These are phyloP conservation scores for Python bivittatus DNA, from an alignment of 2,113 vertebrate genomes.

Conservation along the genomic window DNA sequence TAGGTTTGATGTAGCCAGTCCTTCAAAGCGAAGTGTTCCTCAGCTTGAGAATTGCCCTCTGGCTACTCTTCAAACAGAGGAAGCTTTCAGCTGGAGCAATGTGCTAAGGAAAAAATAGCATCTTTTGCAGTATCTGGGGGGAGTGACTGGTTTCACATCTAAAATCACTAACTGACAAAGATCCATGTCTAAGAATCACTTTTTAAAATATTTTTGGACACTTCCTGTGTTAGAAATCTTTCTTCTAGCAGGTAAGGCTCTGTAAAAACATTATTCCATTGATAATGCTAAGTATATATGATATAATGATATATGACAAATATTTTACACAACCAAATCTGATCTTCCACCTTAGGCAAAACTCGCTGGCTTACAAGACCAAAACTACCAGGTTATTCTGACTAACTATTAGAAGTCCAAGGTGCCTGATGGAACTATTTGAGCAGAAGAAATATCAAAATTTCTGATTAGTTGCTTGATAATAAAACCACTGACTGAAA, in stretches of 20 bases:
- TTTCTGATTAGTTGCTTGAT: slow-evolving; percentile 51
- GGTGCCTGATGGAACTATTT: neutral
- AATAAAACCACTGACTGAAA: slow-evolving; percentile 44
- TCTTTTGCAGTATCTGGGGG: neutral
- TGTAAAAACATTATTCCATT: neutral
- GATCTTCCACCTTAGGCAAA: neutral
- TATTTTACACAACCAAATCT: neutral
- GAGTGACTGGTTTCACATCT: neutral
- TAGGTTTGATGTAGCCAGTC: neutral
- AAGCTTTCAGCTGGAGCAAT: neutral
- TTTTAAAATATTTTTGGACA: neutral
- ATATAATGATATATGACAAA: neutral
- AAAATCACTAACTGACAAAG: neutral
- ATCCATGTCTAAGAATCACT: neutral
- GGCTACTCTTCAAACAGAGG: neutral
- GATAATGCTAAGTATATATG: neutral
- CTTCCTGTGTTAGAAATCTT: neutral
- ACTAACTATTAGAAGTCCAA: slow-evolving; percentile 10
- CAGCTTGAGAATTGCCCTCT: neutral
- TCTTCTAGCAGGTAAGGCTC: neutral
- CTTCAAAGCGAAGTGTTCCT: neutral
- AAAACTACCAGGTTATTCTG: accelerated
- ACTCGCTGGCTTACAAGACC: neutral
- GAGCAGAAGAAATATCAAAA: slow-evolving; percentile 24
- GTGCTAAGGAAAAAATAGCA: neutral